phyloP scores from a whole-genome alignment of 1,140 invertebrate genomes.

The Heliconius hermathena region DNA sequence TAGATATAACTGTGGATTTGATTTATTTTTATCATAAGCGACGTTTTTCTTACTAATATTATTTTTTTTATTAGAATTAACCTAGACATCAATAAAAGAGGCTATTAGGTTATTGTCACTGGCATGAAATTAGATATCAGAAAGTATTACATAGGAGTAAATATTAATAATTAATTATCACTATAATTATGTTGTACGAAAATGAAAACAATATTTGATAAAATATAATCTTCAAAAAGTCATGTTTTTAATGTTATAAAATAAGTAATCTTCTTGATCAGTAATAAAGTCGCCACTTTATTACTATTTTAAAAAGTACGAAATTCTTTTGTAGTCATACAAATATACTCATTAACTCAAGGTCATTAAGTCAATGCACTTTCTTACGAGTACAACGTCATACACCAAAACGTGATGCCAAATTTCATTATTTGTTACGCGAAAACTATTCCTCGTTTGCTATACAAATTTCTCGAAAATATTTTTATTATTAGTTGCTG shows the following conservation, averaged over 20 bases:
- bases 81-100: too few relatives aligned
- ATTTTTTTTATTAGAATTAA: too few relatives aligned
- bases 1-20: neutral
- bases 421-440: slow-evolving; percentile 46
- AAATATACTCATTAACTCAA: slow-evolving; percentile 5
- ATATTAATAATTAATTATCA: too few relatives aligned
- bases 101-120: too few relatives aligned
- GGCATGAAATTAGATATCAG: too few relatives aligned
- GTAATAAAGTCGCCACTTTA: neutral
- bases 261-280: too few relatives aligned
- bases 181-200: too few relatives aligned
- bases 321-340: neutral
- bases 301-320: neutral
- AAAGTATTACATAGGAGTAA: too few relatives aligned
- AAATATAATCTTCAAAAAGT: too few relatives aligned
- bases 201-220: too few relatives aligned
- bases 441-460: slow-evolving; percentile 21
- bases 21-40: neutral
- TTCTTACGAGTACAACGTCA: slow-evolving; percentile 42
- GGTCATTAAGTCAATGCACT: slow-evolving; percentile 44
- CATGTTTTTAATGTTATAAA: too few relatives aligned
- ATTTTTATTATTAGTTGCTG: neutral
- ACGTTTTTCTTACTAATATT: too few relatives aligned
- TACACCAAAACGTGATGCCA: slow-evolving; percentile 45
- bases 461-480: neutral